phyloP scores from a whole-genome alignment of 1,140 invertebrate genomes.

The Zaprionus ghesquierei region DNA sequence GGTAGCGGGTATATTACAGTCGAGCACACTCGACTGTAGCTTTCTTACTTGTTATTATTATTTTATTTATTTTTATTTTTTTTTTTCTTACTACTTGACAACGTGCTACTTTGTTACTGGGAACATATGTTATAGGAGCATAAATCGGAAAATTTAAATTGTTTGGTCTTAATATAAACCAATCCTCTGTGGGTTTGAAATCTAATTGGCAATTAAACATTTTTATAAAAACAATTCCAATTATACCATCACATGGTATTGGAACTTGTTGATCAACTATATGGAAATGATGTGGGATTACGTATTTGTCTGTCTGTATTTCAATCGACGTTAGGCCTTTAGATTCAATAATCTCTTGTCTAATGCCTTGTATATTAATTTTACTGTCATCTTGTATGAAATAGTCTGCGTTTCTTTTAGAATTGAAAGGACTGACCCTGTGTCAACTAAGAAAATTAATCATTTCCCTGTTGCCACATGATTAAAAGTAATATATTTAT shows the following conservation, averaged over 20 bases:
- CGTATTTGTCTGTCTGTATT: not conserved
- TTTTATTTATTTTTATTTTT: not conserved
- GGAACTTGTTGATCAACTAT: not conserved
- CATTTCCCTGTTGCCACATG: not conserved
- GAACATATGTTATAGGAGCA: not conserved
- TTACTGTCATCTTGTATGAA: not conserved
- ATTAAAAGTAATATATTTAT: not conserved
- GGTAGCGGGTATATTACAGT: too few relatives aligned
- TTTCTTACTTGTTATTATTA: not conserved
- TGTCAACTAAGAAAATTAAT: not conserved
- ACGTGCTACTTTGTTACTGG: not conserved
- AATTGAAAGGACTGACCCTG: not conserved
- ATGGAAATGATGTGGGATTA: not conserved
- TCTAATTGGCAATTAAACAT: not conserved
- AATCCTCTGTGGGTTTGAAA: not conserved
- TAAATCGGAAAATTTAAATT: not conserved
- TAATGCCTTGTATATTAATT: not conserved
- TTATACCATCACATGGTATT: not conserved
- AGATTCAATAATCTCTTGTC: not conserved
- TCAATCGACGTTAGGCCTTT: too few relatives aligned
- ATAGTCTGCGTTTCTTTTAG: not conserved
- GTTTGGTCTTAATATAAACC: not conserved
- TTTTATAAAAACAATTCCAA: not conserved
- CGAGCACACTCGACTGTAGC: too few relatives aligned
- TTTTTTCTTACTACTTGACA: not conserved